Conservation (phyloP, 2,113 vertebrate species). For the Bagarius yarrelli region DNA sequence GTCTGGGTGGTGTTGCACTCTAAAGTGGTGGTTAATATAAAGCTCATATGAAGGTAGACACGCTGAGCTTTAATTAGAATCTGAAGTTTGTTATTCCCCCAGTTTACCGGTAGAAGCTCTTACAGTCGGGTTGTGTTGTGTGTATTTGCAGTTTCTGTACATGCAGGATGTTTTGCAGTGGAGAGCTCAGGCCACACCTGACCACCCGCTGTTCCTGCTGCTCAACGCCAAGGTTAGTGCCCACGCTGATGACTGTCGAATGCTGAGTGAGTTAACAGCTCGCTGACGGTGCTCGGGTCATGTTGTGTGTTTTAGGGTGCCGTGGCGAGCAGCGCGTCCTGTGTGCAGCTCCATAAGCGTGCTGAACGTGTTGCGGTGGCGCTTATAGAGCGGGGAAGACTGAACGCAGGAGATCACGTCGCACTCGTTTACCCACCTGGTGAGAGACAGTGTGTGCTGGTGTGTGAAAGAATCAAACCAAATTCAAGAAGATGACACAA, state of each 20-base stretch:
- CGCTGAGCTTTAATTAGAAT: too few relatives aligned
- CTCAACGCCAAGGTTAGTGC: constrained; percentile 86
- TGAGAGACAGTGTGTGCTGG: constrained; percentile 53
- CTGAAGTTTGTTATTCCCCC: too few relatives aligned
- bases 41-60: too few relatives aligned
- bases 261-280: neutral
- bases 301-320: constrained; percentile 76
- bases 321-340: constrained; percentile 84
- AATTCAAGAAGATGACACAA: too few relatives aligned
- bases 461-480: too few relatives aligned
- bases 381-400: constrained; percentile 80
- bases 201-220: constrained; percentile 87
- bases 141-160: constrained; percentile 81
- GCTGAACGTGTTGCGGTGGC: constrained; percentile 87
- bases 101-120: too few relatives aligned
- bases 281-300: neutral
- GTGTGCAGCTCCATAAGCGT: constrained; percentile 89
- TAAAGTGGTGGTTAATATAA: too few relatives aligned
- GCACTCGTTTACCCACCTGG: constrained; percentile 94
- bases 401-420: constrained; percentile 87
- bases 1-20: too few relatives aligned
- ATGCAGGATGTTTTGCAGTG: constrained; percentile 93
- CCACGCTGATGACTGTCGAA: neutral
- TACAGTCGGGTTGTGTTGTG: neutral
- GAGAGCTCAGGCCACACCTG: constrained; percentile 92